Percentiles rank a stretch among this genome's conserved stretches.
phyloP scores from a whole-genome alignment of 1,140 invertebrate genomes.

The Metopolophium dirhodum region DNA sequence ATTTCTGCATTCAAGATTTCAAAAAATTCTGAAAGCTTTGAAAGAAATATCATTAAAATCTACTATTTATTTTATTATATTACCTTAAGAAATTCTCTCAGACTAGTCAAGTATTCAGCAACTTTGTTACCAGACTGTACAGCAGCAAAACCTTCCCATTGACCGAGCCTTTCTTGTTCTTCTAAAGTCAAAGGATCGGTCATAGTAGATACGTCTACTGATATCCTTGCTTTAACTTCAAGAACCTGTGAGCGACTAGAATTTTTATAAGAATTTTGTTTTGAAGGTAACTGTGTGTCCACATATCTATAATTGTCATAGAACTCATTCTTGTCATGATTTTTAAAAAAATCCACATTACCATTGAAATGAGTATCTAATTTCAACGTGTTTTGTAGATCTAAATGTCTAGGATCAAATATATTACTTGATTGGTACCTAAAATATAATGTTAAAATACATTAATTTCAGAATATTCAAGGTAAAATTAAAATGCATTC shows the following conservation, averaged over 20 bases:
- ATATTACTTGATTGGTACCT: conserved; percentile 45
- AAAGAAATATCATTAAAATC: background rate
- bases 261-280: conserved; percentile 42
- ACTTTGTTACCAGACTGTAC: conserved; percentile 61
- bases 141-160: conserved; percentile 59
- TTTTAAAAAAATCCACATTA: conserved; percentile 36
- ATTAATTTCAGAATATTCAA: background rate
- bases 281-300: conserved; percentile 33
- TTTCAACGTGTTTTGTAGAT: conserved; percentile 40
- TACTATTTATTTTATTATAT: background rate
- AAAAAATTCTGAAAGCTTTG: background rate
- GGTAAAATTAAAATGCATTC: background rate
- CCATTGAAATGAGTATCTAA: conserved; percentile 32
- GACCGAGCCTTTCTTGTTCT: conserved; percentile 59
- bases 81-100: conserved; percentile 62
- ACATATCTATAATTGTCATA: conserved; percentile 20
- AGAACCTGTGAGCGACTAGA: conserved; percentile 25
- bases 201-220: conserved; percentile 67
- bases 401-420: conserved; percentile 43
- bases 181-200: conserved; percentile 64
- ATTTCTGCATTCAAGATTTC: background rate
- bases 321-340: conserved; percentile 38
- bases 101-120: conserved; percentile 61
- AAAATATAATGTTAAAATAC: background rate
- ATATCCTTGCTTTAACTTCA: conserved; percentile 60